Percentiles rank a stretch among this genome's conserved stretches.
Evolutionary conservation across 37 sponge, comb jelly and placozoan genomes (phyloP).

Genomic region (Cladorhizidae sp.): DNA sequence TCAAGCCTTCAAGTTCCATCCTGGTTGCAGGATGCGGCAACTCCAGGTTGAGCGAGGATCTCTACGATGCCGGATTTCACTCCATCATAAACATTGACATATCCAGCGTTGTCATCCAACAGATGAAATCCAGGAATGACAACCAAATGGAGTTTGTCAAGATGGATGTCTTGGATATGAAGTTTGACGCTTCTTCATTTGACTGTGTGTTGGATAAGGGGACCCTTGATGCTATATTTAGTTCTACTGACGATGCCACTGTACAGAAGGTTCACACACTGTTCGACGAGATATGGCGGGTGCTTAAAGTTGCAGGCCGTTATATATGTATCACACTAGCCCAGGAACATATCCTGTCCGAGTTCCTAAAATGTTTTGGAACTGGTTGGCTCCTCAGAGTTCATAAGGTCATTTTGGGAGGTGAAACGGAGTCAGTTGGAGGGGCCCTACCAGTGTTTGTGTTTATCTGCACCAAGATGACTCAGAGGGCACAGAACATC

Average conservation of each 20-base stretch:
- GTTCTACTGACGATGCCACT: slow-evolving; percentile 50
- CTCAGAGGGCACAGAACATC: slow-evolving; percentile 25
- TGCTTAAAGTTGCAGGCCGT: slow-evolving; percentile 76
- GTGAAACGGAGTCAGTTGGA: slow-evolving; percentile 32
- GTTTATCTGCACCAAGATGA: slow-evolving; percentile 88
- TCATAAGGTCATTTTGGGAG: slow-evolving; percentile 58
- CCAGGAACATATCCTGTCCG: slow-evolving; percentile 71
- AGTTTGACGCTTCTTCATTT: slow-evolving; percentile 43
- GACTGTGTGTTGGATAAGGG: slow-evolving; percentile 90
- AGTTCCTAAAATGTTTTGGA: slow-evolving; percentile 38
- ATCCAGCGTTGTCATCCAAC: slow-evolving; percentile 76
- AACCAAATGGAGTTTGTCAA: slow-evolving; percentile 63
- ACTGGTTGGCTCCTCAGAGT: slow-evolving; percentile 82
- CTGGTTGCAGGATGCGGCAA: slow-evolving; percentile 89
- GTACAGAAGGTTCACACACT: slow-evolving; percentile 47
- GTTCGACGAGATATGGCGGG: slow-evolving; percentile 76
- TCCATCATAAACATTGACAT: slow-evolving; percentile 79
- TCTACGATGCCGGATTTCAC: slow-evolving; percentile 84
- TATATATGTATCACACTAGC: slow-evolving; percentile 81
- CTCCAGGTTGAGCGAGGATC: slow-evolving; percentile 81
- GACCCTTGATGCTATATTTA: slow-evolving; percentile 86
- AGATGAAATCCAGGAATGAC: slow-evolving; percentile 78
- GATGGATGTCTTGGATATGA: slow-evolving; percentile 80
- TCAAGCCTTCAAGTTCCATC: slow-evolving; percentile 44
- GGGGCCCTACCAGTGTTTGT: slow-evolving; percentile 83